Evolutionary conservation across 1,140 invertebrate species (phyloP).

Genomic region (Ceratina japonica): DNA sequence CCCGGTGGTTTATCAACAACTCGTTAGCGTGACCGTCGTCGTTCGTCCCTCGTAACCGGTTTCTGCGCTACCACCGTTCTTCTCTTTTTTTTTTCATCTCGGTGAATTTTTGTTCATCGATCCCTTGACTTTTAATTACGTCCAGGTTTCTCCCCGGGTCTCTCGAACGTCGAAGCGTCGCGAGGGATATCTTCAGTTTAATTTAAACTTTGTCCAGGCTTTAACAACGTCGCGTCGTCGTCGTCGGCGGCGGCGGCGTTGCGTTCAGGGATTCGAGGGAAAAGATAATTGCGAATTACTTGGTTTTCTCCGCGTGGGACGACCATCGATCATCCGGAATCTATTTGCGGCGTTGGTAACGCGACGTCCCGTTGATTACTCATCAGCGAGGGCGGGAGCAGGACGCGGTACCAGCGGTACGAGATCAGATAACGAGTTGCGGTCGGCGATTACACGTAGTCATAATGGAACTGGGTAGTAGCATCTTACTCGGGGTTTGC

Average conservation of each 20-base stretch:
- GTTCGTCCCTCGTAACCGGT: background rate
- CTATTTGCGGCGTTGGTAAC: background rate
- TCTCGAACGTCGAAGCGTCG: background rate
- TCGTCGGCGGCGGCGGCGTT: no score
- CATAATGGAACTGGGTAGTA: constrained; percentile 15
- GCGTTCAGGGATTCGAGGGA: background rate
- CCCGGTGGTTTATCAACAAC: background rate
- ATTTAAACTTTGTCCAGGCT: constrained; percentile 25
- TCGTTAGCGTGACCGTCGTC: background rate
- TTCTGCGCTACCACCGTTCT: background rate
- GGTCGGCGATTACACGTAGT: constrained; percentile 27
- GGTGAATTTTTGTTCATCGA: background rate
- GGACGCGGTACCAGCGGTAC: background rate
- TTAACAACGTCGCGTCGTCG: background rate
- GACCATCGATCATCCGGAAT: background rate
- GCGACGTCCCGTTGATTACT: constrained; percentile 24
- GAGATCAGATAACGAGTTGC: constrained; percentile 26
- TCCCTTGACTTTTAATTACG: constrained; percentile 24
- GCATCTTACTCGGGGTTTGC: constrained; percentile 2
- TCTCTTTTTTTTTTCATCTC: background rate
- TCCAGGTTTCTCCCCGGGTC: background rate
- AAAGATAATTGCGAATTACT: background rate
- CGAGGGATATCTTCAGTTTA: constrained; percentile 15
- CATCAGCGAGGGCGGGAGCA: background rate
- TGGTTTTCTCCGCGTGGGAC: background rate